phyloP scores from a whole-genome alignment of 1,140 invertebrate species.

The Monochamus saltuarius region DNA sequence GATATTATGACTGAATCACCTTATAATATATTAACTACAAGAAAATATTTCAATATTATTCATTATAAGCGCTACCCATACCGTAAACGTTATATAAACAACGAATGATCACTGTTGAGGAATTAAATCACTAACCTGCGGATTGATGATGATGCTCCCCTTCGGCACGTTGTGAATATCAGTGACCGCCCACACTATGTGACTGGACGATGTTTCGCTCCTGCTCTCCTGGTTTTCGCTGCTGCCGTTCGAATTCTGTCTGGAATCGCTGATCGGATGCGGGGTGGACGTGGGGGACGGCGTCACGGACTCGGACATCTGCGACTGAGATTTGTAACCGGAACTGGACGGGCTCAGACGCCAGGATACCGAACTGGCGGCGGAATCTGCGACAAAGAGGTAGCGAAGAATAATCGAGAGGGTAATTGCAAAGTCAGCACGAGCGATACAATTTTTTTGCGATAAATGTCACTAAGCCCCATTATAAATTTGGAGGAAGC shows the following conservation, averaged over 20 bases:
- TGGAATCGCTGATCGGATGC: constrained; percentile 35
- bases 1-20: no score
- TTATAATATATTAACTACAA: no score
- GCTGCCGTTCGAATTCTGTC: constrained; percentile 34
- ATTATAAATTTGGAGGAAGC: no score
- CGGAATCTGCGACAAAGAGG: constrained; percentile 59
- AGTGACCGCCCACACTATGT: constrained; percentile 81
- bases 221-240: constrained; percentile 26
- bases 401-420: no score
- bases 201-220: constrained; percentile 45
- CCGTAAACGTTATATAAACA: no score
- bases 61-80: no score
- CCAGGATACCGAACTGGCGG: constrained; percentile 68
- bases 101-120: no score
- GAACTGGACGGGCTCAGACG: constrained; percentile 79
- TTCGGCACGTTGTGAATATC: constrained; percentile 78
- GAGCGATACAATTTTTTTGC: no score
- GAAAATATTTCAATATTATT: no score
- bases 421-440: no score
- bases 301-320: constrained; percentile 72
- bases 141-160: constrained; percentile 84
- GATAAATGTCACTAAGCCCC: no score
- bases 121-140: constrained; percentile 64
- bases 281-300: constrained; percentile 67
- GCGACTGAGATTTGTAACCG: constrained; percentile 74